Percentiles rank a stretch among this genome's conserved stretches.
Conservation (phyloP, 2,888 invertebrate species). For the Lysandra coridon region DNA sequence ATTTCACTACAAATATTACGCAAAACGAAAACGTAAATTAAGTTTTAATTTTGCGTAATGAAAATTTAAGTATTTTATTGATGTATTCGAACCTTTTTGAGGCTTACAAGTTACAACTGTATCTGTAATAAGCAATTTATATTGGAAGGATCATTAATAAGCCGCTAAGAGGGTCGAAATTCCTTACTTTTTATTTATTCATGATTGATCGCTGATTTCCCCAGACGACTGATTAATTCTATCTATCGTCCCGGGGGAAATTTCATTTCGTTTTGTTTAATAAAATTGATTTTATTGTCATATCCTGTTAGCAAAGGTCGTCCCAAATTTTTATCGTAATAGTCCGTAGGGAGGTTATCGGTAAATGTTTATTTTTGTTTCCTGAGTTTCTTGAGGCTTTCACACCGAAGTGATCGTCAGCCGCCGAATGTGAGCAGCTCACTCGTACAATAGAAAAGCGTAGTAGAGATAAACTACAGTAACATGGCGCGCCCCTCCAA, state of each 20-base stretch:
- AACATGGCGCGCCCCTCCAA: no score
- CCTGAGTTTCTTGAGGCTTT: not conserved
- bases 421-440: no score
- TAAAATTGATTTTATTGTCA: constrained; percentile 40
- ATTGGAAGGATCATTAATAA: not conserved
- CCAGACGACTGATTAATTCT: constrained; percentile 53
- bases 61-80: not conserved
- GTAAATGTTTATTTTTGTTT: not conserved
- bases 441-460: no score
- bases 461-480: no score
- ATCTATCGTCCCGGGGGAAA: constrained; percentile 48
- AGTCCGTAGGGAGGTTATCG: not conserved
- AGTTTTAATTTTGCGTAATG: not conserved
- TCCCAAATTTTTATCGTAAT: not conserved
- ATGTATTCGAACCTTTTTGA: not conserved
- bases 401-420: no score
- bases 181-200: constrained; percentile 41
- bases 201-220: constrained; percentile 47
- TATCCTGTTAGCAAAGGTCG: not conserved
- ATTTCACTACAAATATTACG: no score
- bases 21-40: not conserved
- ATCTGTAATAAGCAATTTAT: not conserved
- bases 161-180: constrained; percentile 41
- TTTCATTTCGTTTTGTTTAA: constrained; percentile 42
- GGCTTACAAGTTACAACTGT: not conserved